Base-by-base conservation (phyloP, 2,888 invertebrate genomes). In the Sturmia bella region DNA sequence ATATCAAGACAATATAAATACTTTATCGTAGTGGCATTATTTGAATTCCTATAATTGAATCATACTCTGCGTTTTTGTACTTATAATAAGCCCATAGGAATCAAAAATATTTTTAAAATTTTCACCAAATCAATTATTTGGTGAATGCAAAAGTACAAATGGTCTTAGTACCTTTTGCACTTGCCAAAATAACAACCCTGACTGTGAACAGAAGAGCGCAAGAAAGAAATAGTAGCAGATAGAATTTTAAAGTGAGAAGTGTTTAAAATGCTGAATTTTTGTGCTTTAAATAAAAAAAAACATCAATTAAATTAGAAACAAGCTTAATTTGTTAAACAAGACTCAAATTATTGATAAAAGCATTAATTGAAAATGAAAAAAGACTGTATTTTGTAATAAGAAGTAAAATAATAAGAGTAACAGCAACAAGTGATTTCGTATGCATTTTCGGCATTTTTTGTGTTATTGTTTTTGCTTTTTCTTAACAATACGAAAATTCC, bases 351-450 rank as follows among this genome's bases (percentile, higher is more conserved):
- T 41, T 21, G 21, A 43, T 5, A n/a, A 13, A 15, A 21, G 21
- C 19, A 11, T 12, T 11, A 17, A 12, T 19, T 11, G 19, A 45
- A 37, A 27, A 12, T 12, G 7, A 15, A 37, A 64, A 2, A 41
- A 41, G 12, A 7, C 3, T 17, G 7, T 48, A 17, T 45, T 32
- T 13, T 7, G 9, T 32, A 9, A 7, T 32, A 3, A 13, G 2
- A 7, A 63, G 48, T 50, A 37, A 48, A n/a, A 7, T 37, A 43
- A 27, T 1, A 24, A 32, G 6, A 61, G 24, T 1, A 63, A 43
- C 9, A 50, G 74, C 69, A 75, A 80, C 80, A 80, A 80, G 80
- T 80, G 74, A 27, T 75, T 74, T 68, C 32, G 69, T 80, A 39
- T 74, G 48, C 61, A 68, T 59, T 69, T 74, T 69, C 68, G 74